Evolutionary conservation across 2,797 vertebrate genomes (phyloP).

Genomic region (Hafferia zeledoni): DNA sequence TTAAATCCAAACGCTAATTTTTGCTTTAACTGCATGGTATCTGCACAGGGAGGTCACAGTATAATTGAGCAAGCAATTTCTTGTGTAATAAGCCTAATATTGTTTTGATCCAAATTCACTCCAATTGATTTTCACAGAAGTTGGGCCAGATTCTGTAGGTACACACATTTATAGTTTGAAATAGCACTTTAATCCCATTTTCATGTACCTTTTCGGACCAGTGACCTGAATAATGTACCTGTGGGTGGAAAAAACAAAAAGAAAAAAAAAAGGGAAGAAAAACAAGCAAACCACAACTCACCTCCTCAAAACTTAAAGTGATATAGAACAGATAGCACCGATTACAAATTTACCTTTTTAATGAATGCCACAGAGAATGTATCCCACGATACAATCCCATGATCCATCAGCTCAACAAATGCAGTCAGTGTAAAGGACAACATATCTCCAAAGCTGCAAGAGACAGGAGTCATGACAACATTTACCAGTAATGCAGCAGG

Average conservation of each 20-base stretch:
- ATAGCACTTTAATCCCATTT: not conserved
- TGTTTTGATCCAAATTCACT: not conserved
- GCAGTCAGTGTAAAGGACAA: constrained; percentile 97
- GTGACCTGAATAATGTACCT: not conserved
- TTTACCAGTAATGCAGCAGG: constrained; percentile 43
- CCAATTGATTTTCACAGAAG: not conserved
- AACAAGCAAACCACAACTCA: not conserved
- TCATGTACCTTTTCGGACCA: not conserved
- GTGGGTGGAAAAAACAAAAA: accelerated
- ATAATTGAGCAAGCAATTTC: not conserved
- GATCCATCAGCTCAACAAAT: constrained; percentile 99
- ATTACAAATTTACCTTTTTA: constrained; percentile 88
- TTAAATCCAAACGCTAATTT: not conserved
- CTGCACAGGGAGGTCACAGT: not conserved
- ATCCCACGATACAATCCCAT: constrained; percentile 99
- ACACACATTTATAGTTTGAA: not conserved
- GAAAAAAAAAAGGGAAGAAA: accelerated
- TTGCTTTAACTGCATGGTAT: not conserved
- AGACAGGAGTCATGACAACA: constrained; percentile 68
- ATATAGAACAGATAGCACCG: not conserved
- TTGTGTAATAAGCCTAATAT: not conserved
- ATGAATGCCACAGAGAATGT: constrained; percentile 98
- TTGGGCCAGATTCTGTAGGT: not conserved
- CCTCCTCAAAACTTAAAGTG: not conserved
- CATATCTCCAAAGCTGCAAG: constrained; percentile 95